Base-by-base conservation (phyloP, 2,797 vertebrate species). In the Girardinus metallicus region DNA sequence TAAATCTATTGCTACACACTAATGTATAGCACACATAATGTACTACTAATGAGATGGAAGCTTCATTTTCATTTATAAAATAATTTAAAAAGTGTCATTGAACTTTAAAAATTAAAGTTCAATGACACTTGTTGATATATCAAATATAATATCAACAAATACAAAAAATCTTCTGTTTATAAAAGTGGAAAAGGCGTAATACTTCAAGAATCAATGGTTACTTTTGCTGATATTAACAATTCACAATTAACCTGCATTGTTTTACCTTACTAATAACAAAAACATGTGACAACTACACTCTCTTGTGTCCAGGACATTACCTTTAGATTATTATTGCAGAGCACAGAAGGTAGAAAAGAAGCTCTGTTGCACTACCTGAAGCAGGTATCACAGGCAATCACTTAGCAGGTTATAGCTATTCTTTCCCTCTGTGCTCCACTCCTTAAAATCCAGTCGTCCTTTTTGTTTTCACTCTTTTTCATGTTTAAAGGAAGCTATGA, bases 371-470 rank as follows among this genome's bases (percentile, higher is more conserved):
- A 43, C 26, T 44, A 13, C 1, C 26, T 43, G 12, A 15, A 71
- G 41, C 12, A 29, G 3, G 3, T n/a, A n/a, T 71, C 1, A 46
- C 26, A 71, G 68, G 23, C 23, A 43, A 15, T 71, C 23, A 44
- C 36, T 44, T 44, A n/a, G 7, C n/a, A 44, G 11, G 10, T 13
- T 70, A 26, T n/a, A 66, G 4, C 7, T 39, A 36, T 15, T 26
- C 10, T 31, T 82, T 71, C 23, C 57, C 18, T 60, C 39, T 81
- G 4, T 1, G 6, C 77, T 89, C 87, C 41, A 6, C 83, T 89
- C 87, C 53, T 1, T 1, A 2, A 1, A 89, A 79, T 95, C 95
- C 95, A 92, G 23, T 84, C 85, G 91, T 74, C 92, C 95, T 94
- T 75, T 74, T 66, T n/a, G 36, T 79, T 66, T 43, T 41, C 51